Conservation (phyloP, 2,888 invertebrate genomes). For the Cerastis leucographa region DNA sequence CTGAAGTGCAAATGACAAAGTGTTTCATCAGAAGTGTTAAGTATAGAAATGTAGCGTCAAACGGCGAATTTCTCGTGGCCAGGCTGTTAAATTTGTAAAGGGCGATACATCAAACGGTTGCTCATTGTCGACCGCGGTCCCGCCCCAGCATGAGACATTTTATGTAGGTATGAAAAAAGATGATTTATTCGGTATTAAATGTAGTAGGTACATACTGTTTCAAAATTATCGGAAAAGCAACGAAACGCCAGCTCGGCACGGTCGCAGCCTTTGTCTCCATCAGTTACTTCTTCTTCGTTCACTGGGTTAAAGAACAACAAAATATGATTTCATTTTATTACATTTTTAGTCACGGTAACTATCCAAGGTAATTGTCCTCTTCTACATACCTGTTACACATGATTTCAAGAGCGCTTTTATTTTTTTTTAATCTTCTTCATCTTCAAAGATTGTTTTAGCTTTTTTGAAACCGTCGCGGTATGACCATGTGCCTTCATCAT, state of each 20-base stretch:
- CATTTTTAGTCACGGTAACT: no score
- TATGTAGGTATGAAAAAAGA: not conserved
- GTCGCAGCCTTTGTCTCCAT: constrained; percentile 80
- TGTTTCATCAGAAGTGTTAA: not conserved
- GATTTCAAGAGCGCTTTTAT: constrained; percentile 72
- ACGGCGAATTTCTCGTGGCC: not conserved
- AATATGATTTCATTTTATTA: not conserved
- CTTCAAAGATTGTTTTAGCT: constrained; percentile 76
- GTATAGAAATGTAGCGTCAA: not conserved
- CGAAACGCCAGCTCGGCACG: constrained; percentile 76
- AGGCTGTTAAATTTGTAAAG: not conserved
- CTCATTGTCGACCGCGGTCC: not conserved
- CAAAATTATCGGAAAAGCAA: constrained; percentile 77
- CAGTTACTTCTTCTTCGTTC: constrained; percentile 72
- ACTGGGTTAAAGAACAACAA: constrained; percentile 40
- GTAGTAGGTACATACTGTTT: constrained; percentile 56
- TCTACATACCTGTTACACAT: constrained; percentile 53
- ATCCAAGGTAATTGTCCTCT: not conserved
- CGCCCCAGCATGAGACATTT: not conserved
- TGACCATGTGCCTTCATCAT: constrained; percentile 76
- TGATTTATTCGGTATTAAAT: not conserved
- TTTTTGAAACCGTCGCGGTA: constrained; percentile 72
- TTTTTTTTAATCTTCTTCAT: constrained; percentile 74
- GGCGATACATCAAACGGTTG: not conserved
- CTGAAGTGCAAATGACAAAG: not conserved